Evolutionary conservation across 1,140 invertebrate genomes (phyloP).

Genomic region (Kradibia gibbosae): DNA sequence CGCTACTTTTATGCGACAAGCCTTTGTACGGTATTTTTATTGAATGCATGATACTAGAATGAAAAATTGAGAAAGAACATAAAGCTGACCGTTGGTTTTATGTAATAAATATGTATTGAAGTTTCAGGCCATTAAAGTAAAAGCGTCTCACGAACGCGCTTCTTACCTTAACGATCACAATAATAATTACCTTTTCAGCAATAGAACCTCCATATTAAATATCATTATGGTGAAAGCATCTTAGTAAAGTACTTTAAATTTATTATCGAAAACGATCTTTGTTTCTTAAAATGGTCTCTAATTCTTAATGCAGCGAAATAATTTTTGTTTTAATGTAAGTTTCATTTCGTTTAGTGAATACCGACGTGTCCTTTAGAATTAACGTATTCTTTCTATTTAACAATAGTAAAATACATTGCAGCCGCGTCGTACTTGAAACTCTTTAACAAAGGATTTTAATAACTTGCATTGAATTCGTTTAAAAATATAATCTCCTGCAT

Average conservation of each 20-base stretch:
- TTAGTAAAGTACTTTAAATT: background rate
- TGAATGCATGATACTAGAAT: background rate
- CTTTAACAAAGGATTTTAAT: background rate
- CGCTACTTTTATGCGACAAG: background rate
- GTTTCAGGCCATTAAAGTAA: background rate
- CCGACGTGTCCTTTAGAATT: background rate
- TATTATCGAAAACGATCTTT: background rate
- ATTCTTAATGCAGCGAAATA: background rate
- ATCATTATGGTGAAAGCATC: background rate
- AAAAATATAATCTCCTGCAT: background rate
- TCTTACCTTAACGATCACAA: background rate
- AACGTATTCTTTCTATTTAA: background rate
- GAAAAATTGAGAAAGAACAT: background rate
- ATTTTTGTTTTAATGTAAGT: background rate
- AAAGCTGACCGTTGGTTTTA: background rate
- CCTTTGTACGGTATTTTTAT: background rate
- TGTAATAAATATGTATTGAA: conserved; percentile 24
- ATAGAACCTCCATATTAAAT: background rate
- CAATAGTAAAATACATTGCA: background rate
- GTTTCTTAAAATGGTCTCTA: background rate
- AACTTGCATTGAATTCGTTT: background rate
- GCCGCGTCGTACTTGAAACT: background rate
- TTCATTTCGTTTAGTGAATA: background rate
- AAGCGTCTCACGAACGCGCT: background rate
- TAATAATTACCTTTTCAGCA: background rate